Evolutionary conservation across 2,888 invertebrate species (phyloP), one percentile per base, ranked within the genome.

Genomic region (Onchidella celtica): DNA sequence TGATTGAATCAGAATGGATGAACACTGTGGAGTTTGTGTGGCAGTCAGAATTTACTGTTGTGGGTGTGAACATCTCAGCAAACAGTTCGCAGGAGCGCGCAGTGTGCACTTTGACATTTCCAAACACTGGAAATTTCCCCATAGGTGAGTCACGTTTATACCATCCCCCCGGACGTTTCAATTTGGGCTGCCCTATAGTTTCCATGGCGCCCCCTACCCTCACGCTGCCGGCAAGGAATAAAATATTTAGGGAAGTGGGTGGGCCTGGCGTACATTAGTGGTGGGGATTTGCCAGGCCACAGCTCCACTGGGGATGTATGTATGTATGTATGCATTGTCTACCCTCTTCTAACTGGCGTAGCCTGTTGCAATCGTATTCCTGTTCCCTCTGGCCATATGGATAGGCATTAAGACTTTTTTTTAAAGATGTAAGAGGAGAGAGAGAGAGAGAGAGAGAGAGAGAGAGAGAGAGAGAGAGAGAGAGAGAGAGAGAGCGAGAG

Each of bases 81-180:
- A 73, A 73, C 29, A 66, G 73, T 57, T 79, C 79, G 57, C 73
- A 47, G n/a, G 79, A 79, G 66, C 55, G 24, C 21, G 66, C 29
- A 27, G 63, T 57, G n/a, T 74, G 73, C 65, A 79, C 73, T 79
- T 65, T 79, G 79, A 73, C 79, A 72, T 79, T 79, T 79, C 79
- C 66, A 24, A 72, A 27, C 47, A 27, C 66, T n/a, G 79, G 79
- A 79, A 73, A 63, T 57, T 79, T 79, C 73, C 29, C n/a, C 29
- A 68, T 66, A 55, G 66, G 79, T 79, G 73, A 79, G 79, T 73
- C 73, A 77, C 63, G 57, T 73, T 3, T 55, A 9, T 55, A 55
- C 21, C 70, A 14, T 1, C 32, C 47, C 32, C 29, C 47, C 3
- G 36, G 55, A 47, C 17, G 47, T 47, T 47, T 47, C 47, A 11